phyloP scores from a whole-genome alignment of 2,888 invertebrate species.

The Heliconius charithonia region DNA sequence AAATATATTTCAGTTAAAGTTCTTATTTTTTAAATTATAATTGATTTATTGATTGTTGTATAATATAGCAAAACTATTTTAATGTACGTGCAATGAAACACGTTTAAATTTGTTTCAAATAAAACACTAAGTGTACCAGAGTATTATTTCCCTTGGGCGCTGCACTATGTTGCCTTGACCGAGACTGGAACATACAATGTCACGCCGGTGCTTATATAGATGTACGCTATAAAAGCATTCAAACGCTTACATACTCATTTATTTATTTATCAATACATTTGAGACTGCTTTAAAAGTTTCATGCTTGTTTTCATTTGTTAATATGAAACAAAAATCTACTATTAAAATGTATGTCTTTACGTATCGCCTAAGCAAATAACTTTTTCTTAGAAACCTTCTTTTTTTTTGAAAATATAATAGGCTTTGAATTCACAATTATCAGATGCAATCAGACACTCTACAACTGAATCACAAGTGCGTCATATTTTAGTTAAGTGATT shows the following conservation, averaged over 20 bases:
- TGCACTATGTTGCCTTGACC: slow-evolving; percentile 32
- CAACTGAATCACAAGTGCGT: background rate
- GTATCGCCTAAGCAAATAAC: background rate
- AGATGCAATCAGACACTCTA: background rate
- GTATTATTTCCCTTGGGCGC: slow-evolving; percentile 33
- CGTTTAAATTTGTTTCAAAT: slow-evolving; percentile 19
- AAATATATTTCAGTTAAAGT: background rate
- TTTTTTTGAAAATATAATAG: background rate
- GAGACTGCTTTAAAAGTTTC: background rate
- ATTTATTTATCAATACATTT: background rate
- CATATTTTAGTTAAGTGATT: background rate
- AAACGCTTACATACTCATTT: slow-evolving; percentile 15
- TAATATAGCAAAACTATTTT: background rate
- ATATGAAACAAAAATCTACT: background rate
- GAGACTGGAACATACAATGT: slow-evolving; percentile 29
- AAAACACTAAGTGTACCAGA: background rate
- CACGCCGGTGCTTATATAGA: slow-evolving; percentile 9
- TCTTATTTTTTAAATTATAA: background rate
- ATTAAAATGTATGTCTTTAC: background rate
- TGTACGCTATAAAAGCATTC: slow-evolving; percentile 9
- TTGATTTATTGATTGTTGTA: background rate
- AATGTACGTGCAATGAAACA: background rate
- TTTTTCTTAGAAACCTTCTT: no score
- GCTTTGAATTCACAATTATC: background rate
- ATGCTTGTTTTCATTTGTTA: background rate